Conservation (phyloP, 1,140 invertebrate genomes). For the Neodiprion virginianus region DNA sequence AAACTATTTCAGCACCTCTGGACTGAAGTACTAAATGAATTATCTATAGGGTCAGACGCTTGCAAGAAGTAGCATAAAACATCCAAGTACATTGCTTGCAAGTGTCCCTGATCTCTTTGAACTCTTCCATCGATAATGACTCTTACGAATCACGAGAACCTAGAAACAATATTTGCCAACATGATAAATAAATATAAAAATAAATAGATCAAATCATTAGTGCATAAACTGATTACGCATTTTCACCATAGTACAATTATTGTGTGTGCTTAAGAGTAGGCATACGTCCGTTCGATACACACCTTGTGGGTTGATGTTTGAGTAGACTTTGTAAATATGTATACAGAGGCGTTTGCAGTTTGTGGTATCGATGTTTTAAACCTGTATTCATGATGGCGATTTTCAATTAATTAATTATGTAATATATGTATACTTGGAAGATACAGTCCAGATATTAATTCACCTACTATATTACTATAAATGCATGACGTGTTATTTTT, state of each 20-base stretch:
- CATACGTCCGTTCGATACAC: no score
- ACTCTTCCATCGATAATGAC: neutral
- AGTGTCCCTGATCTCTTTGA: neutral
- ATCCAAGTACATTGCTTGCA: neutral
- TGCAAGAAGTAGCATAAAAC: neutral
- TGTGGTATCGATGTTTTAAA: no score
- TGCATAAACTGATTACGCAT: no score
- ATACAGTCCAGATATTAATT: neutral
- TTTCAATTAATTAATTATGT: neutral
- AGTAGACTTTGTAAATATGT: no score
- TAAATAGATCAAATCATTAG: no score
- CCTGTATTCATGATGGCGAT: neutral
- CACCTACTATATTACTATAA: neutral
- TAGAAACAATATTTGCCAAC: neutral
- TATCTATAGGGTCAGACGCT: neutral
- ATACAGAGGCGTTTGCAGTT: no score
- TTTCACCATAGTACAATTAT: no score
- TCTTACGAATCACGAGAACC: neutral
- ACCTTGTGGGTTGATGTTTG: no score
- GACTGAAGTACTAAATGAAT: neutral
- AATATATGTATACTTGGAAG: neutral
- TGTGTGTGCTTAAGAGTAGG: no score
- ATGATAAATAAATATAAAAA: no score
- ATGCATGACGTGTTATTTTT: neutral
- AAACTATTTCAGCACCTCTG: neutral